phyloP scores from a whole-genome alignment of 2,113 vertebrate species.

The Rhombomys opimus region DNA sequence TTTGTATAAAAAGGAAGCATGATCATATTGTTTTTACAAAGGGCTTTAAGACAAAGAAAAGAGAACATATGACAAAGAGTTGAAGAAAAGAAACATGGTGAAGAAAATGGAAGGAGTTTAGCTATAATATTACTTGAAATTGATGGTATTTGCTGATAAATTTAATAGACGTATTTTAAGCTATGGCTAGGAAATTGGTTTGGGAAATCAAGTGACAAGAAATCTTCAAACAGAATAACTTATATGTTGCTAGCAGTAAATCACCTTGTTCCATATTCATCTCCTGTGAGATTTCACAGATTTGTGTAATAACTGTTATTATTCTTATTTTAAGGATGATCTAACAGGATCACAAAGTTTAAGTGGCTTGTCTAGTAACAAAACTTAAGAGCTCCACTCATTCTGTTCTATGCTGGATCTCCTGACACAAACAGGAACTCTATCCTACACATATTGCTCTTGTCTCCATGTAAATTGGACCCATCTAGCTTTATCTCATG shows the following conservation, averaged over 20 bases:
- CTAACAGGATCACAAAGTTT: background rate
- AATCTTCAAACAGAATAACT: background rate
- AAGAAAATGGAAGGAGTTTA: conserved; percentile 35
- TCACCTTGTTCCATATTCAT: background rate
- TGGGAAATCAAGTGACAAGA: conserved; percentile 22
- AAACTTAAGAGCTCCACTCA: background rate
- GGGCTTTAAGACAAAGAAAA: background rate
- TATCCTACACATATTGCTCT: background rate
- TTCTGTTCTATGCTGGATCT: background rate
- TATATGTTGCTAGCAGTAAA: background rate
- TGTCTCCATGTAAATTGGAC: conserved; percentile 29
- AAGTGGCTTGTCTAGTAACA: background rate
- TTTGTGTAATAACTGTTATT: background rate
- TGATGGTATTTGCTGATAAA: background rate
- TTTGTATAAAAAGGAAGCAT: background rate
- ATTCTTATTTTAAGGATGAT: background rate
- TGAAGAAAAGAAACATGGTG: background rate
- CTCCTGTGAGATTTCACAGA: background rate
- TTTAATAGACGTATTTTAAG: conserved; percentile 22
- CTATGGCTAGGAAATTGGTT: background rate
- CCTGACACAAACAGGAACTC: background rate
- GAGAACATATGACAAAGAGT: background rate
- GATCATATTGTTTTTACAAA: background rate
- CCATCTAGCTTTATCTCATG: background rate
- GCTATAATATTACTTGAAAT: background rate